phyloP scores from a whole-genome alignment of 2,113 vertebrate genomes.

The Dasyprocta punctata region DNA sequence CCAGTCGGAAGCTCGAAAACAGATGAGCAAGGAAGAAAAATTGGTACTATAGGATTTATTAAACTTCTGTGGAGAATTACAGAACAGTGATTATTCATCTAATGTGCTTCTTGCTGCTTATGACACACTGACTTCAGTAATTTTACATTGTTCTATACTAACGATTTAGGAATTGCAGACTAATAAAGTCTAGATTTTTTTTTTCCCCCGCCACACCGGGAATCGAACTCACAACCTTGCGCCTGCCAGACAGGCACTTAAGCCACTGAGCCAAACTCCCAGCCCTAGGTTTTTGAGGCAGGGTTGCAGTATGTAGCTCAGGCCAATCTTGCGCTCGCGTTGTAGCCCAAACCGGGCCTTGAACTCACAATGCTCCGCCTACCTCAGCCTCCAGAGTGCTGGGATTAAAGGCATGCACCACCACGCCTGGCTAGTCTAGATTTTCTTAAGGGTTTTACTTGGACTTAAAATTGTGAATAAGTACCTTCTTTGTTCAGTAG shows the following conservation, averaged over 20 bases:
- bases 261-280: too few relatives aligned
- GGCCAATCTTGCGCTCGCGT: too few relatives aligned
- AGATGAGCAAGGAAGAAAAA: constrained; percentile 98
- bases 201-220: too few relatives aligned
- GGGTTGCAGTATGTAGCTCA: too few relatives aligned
- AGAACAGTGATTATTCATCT: constrained; percentile 4
- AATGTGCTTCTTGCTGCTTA: constrained; percentile 52
- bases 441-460: constrained; percentile 7
- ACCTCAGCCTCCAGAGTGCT: too few relatives aligned
- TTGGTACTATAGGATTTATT: constrained; percentile 85
- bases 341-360: too few relatives aligned
- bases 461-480: constrained; percentile 10
- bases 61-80: not conserved
- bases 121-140: not conserved
- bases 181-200: constrained; percentile 38
- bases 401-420: too few relatives aligned
- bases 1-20: constrained; percentile 95
- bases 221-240: too few relatives aligned
- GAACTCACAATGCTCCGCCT: too few relatives aligned
- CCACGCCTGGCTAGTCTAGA: too few relatives aligned
- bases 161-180: constrained; percentile 30
- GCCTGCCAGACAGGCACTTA: too few relatives aligned
- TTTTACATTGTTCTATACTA: constrained; percentile 3
- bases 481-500: constrained; percentile 15
- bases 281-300: too few relatives aligned